Conservation (phyloP, 2,888 invertebrate species). For the Clitarchus hookeri region DNA sequence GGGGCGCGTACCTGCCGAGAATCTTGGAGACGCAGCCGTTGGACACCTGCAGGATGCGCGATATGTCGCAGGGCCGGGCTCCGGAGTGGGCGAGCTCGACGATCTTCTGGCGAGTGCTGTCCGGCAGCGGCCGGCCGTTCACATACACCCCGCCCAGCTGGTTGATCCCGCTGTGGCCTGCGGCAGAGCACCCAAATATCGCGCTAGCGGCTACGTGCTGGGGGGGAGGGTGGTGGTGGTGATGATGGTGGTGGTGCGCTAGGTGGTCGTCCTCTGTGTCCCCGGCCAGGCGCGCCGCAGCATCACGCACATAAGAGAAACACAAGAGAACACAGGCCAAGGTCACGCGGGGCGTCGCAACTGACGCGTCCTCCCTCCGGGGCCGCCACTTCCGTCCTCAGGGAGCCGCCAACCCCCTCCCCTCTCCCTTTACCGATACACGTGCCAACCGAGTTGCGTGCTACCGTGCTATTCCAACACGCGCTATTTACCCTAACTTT, state of each 20-base stretch:
- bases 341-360: no score
- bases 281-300: neutral
- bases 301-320: neutral
- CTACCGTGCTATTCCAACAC: no score
- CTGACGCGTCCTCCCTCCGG: neutral
- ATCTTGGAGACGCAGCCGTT: slow-evolving; percentile 99
- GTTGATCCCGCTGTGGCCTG: slow-evolving; percentile 98
- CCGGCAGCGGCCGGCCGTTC: slow-evolving; percentile 96
- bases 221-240: slow-evolving; percentile 20
- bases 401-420: no score
- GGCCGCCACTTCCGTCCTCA: neutral
- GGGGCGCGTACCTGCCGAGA: slow-evolving; percentile 81
- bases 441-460: no score
- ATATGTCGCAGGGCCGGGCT: slow-evolving; percentile 98
- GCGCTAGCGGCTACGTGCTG: slow-evolving; percentile 39
- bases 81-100: slow-evolving; percentile 98
- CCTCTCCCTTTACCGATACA: no score
- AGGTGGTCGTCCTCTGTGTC: slow-evolving; percentile 23
- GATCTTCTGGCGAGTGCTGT: slow-evolving; percentile 97
- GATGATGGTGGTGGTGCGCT: slow-evolving; percentile 30
- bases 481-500: no score
- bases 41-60: slow-evolving; percentile 96
- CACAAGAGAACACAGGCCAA: no score
- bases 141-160: slow-evolving; percentile 99
- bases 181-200: slow-evolving; percentile 47